A percentile compares a stretch with the other conserved stretches of the same genome.
These are phyloP conservation scores for Heliconius ethilla DNA, from an alignment of 2,888 invertebrate genomes.

Conservation along the genomic window DNA sequence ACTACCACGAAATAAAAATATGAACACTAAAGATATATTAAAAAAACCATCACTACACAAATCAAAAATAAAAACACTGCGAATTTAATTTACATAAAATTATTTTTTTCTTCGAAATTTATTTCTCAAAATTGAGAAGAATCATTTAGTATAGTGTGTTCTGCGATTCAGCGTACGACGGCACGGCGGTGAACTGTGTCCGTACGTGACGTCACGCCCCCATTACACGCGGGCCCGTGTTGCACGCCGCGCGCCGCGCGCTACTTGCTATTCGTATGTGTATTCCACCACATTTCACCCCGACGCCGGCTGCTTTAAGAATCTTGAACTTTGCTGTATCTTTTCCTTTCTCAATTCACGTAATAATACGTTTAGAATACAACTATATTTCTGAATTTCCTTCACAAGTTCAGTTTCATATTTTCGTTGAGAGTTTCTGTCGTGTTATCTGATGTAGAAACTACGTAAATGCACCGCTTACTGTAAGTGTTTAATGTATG, in stretches of 20 bases:
- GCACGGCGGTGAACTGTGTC: constrained; percentile 44
- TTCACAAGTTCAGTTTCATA: constrained; percentile 20
- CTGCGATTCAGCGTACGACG: constrained; percentile 43
- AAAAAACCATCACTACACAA: neutral
- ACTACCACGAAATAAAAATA: too few species aligned
- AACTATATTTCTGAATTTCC: constrained; percentile 16
- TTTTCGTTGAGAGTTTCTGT: constrained; percentile 18
- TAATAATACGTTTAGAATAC: constrained; percentile 23
- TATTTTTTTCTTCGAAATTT: neutral
- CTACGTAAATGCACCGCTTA: constrained; percentile 17
- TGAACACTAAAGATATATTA: neutral
- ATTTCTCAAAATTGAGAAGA: constrained; percentile 15
- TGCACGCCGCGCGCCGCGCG: constrained; percentile 41
- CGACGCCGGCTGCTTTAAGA: constrained; percentile 61
- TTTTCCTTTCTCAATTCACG: constrained; percentile 8
- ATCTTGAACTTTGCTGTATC: constrained; percentile 45
- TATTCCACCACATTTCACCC: constrained; percentile 66
- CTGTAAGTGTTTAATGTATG: constrained; percentile 21
- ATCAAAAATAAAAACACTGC: neutral
- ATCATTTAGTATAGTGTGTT: constrained; percentile 41
- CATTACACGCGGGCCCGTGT: constrained; percentile 56
- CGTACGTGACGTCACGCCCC: constrained; percentile 61
- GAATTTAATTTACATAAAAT: neutral
- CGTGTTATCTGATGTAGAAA: constrained; percentile 15
- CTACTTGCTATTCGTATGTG: constrained; percentile 44